Evolutionary conservation across 2,113 vertebrate species (phyloP), one percentile per base, ranked within the genome.

Genomic region (Smithornis capensis): DNA sequence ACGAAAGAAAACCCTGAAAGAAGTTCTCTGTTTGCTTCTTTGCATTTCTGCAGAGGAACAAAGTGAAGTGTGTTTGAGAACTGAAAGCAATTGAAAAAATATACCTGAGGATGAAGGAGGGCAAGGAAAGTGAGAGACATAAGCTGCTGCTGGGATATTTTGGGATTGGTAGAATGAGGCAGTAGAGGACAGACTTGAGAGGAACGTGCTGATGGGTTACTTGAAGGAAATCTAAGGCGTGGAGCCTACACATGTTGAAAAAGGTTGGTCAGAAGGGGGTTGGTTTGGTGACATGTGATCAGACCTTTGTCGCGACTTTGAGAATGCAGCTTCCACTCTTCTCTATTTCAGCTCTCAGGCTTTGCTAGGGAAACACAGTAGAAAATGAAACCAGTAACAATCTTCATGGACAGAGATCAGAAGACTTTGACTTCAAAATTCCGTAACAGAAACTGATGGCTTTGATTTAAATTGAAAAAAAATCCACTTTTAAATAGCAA

Each of bases 221-320:
- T 35, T 55, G 40, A 83, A 77, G 64, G 53, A 88, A 47, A 19
- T 68, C 16, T 16, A 33, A 47, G 10, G 3, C 33, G n/a, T 38
- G 35, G 35, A 81, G 18, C 27, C 1, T 4, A 37, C 12, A 56
- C 0, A 0, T 18, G 4, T 22, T 47, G 42, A 24, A 6, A 1
- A 1, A 62, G 8, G 12, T 53, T 89, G 82, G 21, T 67, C 19
- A 53, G 6, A 12, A 9, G 15, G 49, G 13, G 4, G 6, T 9
- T 60, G 27, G 15, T 42, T 52, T 52, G 42, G 14, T 79, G 21
- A 14, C 33, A 21, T 2, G 2, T 8, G 6, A 22, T 53, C 45
- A 70, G 14, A 8, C 12, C 45, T 85, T 24, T 1, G 0, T 7
- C 27, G 5, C 0, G 0, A 19, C 4, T 35, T 59, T 49, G 53